These are phyloP conservation scores for Gallinago jamesoni DNA, from an alignment of 2,113 vertebrate genomes.

Conservation along the genomic window DNA sequence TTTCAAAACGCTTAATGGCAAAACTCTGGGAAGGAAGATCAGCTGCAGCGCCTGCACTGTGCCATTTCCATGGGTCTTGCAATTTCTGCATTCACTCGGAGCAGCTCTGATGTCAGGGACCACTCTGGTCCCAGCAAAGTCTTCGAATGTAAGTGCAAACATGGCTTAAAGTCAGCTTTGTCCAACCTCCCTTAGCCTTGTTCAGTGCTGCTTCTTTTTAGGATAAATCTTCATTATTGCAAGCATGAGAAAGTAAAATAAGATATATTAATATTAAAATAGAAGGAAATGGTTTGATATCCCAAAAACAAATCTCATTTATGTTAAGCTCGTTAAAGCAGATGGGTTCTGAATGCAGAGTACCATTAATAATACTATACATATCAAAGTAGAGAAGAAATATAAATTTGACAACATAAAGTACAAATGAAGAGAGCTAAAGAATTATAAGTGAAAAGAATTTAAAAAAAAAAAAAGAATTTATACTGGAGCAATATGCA, in stretches of 20 bases:
- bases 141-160: neutral
- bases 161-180: neutral
- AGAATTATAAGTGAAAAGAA: slow-evolving; percentile 18
- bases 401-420: slow-evolving; percentile 42
- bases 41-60: neutral
- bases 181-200: neutral
- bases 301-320: slow-evolving; percentile 49
- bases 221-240: neutral
- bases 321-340: slow-evolving; percentile 52
- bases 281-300: slow-evolving; percentile 12
- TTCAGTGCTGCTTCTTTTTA: neutral
- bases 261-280: neutral
- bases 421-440: neutral
- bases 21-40: neutral
- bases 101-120: neutral
- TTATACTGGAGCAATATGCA: neutral
- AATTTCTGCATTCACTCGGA: neutral
- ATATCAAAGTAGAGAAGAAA: slow-evolving; percentile 28
- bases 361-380: slow-evolving; percentile 30
- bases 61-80: neutral
- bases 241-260: neutral
- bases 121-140: neutral
- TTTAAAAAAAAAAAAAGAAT: neutral
- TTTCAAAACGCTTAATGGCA: neutral
- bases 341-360: neutral